Base-by-base conservation (phyloP, 2,797 vertebrate genomes). In the Brachyalestes nurse region DNA sequence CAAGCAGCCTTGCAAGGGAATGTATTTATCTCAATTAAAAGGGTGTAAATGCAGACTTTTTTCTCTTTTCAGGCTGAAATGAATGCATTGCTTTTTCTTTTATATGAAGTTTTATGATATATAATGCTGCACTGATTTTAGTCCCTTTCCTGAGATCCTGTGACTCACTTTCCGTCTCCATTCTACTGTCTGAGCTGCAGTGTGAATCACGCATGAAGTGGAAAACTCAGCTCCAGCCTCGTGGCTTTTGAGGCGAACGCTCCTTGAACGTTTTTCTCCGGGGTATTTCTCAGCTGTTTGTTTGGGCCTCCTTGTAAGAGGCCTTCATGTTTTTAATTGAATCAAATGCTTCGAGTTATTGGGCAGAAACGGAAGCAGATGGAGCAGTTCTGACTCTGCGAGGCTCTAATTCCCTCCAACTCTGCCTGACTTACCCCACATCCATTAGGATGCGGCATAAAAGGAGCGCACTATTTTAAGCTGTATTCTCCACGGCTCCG, bases 381-480 rank as follows among this genome's bases (percentile, higher is more conserved):
- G 62, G 60, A 84, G 65, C 19, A 16, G 60, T 55, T 83, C n/a
- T 19, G 58, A 65, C 60, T 73, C 51, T 69, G 38, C 40, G 0
- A 17, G 12, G n/a, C 28, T 80, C 72, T 67, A 64, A 78, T 74
- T 82, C 67, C 62, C 53, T 66, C 17, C 53, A 49, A n/a, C 58
- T 25, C 76, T 28, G 10, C 42, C 77, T 74, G 57, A 80, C 72
- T 76, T 42, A 71, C 53, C 60, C 77, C 80, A 77, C 69, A 71
- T 86, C 69, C 77, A 76, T 72, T 71, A 72, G 60, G 66, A 75
- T 38, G 34, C 51, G 45, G 67, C 74, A 80, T 78, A 72, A 86
- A 75, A 87, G 21, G 12, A 64, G 60, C n/a, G 12, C 69, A 66
- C 84, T 86, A 86, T 88, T 86, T 85, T 82, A 71, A 83, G 82